Evolutionary conservation across 1,140 invertebrate genomes (phyloP), one percentile per base, ranked within the genome.

Genomic region (Marisa cornuarietis): DNA sequence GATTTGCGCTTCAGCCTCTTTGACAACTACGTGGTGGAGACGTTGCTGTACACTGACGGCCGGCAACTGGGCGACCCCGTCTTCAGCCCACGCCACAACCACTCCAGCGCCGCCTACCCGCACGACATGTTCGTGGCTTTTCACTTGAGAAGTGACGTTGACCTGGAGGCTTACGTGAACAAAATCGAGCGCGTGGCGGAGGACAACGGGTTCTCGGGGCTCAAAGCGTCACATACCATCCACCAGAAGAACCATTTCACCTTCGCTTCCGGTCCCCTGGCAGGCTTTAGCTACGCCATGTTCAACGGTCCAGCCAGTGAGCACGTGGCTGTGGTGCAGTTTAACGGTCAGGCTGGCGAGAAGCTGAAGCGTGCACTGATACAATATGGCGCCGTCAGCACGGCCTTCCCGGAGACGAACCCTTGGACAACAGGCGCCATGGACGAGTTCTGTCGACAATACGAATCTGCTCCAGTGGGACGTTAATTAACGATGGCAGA

Each of bases 11-110:
- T 77, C 66, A 66, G n/a, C 63, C 76, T 77, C 9, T 77, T 77
- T 14, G 76, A 77, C 66, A 77, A 77, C 63, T 77, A 65, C n/a
- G 76, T 77, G 52, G 76, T 77, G 62, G 76, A 77, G 49, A 77
- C 76, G n/a, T 62, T 77, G 20, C 52, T 77, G 24, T 77, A 77
- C 63, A 77, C 76, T 4, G 76, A 65, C 42, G 76, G 76, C 1
- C 22, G 14, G 24, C 51, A 24, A 13, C 42, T 77, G 26, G 63
- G 63, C 22, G 26, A 58, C 16, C 76, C 76, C 20, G 66, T 11
- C 20, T 77, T 77, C 76, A 77, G 42, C 58, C 76, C 76, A 10
- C 63, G 63, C 42, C 24, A 49, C 62, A 77, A 77, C 63, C 66
- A 69, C 63, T 68, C 63, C 42, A 66, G 62, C 26, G 62, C 52